phyloP scores from a whole-genome alignment of 1,140 invertebrate genomes.

The Venustaconcha ellipsiformis region DNA sequence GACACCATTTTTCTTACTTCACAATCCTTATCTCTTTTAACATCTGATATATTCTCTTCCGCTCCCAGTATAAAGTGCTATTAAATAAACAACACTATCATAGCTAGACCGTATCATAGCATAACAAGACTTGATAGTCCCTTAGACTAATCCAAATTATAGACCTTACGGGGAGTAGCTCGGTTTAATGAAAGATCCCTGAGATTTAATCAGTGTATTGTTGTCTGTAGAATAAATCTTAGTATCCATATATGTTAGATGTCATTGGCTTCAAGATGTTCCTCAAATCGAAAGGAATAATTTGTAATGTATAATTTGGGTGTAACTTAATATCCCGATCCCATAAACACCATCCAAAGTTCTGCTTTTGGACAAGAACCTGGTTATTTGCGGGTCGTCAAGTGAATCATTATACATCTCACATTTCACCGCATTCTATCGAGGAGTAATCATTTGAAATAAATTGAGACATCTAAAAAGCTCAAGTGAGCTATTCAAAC shows the following conservation, averaged over 20 bases:
- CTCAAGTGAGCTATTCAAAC: too few species aligned
- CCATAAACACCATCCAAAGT: slow-evolving; percentile 4
- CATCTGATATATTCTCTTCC: too few species aligned
- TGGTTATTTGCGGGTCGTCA: slow-evolving; percentile 2
- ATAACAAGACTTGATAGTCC: slow-evolving; percentile 24
- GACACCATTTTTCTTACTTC: too few species aligned
- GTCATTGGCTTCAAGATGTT: slow-evolving; percentile 8
- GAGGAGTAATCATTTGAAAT: too few species aligned
- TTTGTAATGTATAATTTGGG: slow-evolving; percentile 37
- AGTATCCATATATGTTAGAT: slow-evolving; percentile 28
- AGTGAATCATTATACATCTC: neutral
- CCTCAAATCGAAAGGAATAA: slow-evolving; percentile 24
- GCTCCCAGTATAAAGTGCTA: too few species aligned
- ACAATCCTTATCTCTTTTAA: too few species aligned
- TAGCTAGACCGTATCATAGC: slow-evolving; percentile 22
- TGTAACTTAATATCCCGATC: slow-evolving; percentile 26
- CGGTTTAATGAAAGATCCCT: slow-evolving; percentile 32
- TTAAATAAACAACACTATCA: slow-evolving; percentile 25
- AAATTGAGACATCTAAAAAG: too few species aligned
- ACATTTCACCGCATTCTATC: too few species aligned
- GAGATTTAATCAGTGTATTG: slow-evolving; percentile 18
- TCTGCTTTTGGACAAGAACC: neutral
- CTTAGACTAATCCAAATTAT: slow-evolving; percentile 32
- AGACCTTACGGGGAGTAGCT: neutral
- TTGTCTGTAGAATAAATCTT: slow-evolving; percentile 26